Percentiles rank a stretch among this genome's conserved stretches.
Evolutionary conservation across 1,140 invertebrate genomes (phyloP).

Genomic region (Adelges cooleyi): DNA sequence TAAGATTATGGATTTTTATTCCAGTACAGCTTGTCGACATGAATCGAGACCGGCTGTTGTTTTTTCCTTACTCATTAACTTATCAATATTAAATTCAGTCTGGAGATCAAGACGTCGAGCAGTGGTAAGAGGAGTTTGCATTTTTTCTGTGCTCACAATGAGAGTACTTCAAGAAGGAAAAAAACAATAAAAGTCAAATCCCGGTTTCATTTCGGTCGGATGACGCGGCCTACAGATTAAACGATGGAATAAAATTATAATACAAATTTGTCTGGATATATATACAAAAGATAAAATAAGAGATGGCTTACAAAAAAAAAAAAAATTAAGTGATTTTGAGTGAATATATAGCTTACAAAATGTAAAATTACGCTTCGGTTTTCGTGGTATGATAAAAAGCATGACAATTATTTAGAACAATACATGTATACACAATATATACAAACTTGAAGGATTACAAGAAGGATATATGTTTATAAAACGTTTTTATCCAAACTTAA

Average conservation of each 20-base stretch:
- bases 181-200: constrained; percentile 28
- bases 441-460: no score
- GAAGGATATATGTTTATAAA: no score
- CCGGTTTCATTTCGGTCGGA: constrained; percentile 25
- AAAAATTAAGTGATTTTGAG: constrained; percentile 7
- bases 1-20: no score
- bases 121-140: neutral
- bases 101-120: neutral
- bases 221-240: constrained; percentile 24
- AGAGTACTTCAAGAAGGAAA: neutral
- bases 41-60: neutral
- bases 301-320: neutral
- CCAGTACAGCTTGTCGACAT: no score
- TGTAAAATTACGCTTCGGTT: constrained; percentile 7
- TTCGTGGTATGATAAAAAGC: no score
- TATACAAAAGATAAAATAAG: constrained; percentile 11
- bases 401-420: no score
- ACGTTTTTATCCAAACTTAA: no score
- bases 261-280: constrained; percentile 26
- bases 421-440: no score
- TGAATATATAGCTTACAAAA: neutral
- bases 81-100: constrained; percentile 22
- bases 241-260: constrained; percentile 27
- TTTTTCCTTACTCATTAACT: constrained; percentile 13
- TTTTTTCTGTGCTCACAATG: neutral